Base-by-base conservation (phyloP, 1,140 invertebrate species). In the Pseudomyrmex sp. region DNA sequence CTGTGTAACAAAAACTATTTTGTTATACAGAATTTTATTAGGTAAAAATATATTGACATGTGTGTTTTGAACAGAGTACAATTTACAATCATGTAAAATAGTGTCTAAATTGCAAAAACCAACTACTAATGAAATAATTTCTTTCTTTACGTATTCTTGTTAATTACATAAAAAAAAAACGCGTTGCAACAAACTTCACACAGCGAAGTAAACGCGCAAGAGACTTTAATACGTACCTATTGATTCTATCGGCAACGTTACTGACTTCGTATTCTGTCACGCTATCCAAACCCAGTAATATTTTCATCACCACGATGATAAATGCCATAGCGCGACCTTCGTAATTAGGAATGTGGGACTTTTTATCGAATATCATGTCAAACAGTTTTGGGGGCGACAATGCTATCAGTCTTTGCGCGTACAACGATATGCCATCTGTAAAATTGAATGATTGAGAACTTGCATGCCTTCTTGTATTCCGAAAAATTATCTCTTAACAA, bases 261-360 rank as follows among this genome's bases (percentile, higher is more conserved):
- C 96, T 96, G 26, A 96, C 95, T 77, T 94, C 87, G 54, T 93
- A 92, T 91, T 97, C 96, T 1, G 96, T 96, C 10, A 94, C 87
- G 61, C 95, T 96, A 92, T 97, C 96, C 2, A 97, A 88, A 2
- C 95, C 95, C 88, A 96, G 96, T 3, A 97, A 86, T 2, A 96
- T 88, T 93, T 97, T 97, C 50, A 97, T 79, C 1, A 94, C 90
- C 58, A 96, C 95, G n/a, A 96, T 90, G 66, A 97, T 96, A 80
- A 95, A 95, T 70, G 95, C 94, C 92, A 97, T 95, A 1, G 95
- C 95, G 74, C 96, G 93, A 1, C 93, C 95, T 93, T 97, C 96
- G 86, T 95, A 96, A 83, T 95, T 95, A 1, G 96, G 96, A 52
- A 95, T 82, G 0, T 20, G 68, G 0, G 83, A 2, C 7, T 63